Evolutionary conservation across 2,888 invertebrate genomes (phyloP), one percentile per base, ranked within the genome.

Genomic region (Drosophila putrida): DNA sequence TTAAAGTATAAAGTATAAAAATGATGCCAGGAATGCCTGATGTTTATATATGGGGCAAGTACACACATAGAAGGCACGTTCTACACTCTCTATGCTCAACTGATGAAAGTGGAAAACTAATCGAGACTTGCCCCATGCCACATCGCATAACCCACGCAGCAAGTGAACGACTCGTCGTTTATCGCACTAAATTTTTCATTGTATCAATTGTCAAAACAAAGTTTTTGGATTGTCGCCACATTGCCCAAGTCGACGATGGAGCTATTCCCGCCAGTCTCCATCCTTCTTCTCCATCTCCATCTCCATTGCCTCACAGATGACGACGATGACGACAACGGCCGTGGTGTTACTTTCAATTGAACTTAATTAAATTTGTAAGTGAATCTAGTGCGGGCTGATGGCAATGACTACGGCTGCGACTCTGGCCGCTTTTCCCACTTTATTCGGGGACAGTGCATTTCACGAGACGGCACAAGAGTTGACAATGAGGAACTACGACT

Each of bases 281-380:
- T 5, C 27, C 58, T 53, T 38, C 58, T 11, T 25, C 65, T 41
- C 53, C 59, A 31, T 28, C 27, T 25, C 33, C 47, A 15, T 10
- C 67, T 15, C 50, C 47, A 15, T 10, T 57, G n/a, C 50, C 11
- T 38, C 61, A 9, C 38, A 36, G 51, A 66, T 36, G 41, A 25
- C 35, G 49, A 43, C 70, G 53, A 44, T 38, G 36, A 53, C 51
- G 59, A 62, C 71, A 61, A 57, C 89, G 58, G 66, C 70, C 71
- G 64, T 87, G 86, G 80, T 91, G 86, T 90, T 88, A 78, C 89
- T 89, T 83, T 89, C 91, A 91, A 92, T 91, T 91, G 92, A 89
- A 90, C 90, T 92, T 91, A 91, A 91, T 91, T 92, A 91, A 92
- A 91, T 91, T 91, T 91, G 91, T 92, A 92, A 92, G 91, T 90